A percentile compares a stretch with the other conserved stretches of the same genome.
Evolutionary conservation across 1,140 invertebrate species (phyloP).

Genomic region (Meloidogyne floridensis): DNA sequence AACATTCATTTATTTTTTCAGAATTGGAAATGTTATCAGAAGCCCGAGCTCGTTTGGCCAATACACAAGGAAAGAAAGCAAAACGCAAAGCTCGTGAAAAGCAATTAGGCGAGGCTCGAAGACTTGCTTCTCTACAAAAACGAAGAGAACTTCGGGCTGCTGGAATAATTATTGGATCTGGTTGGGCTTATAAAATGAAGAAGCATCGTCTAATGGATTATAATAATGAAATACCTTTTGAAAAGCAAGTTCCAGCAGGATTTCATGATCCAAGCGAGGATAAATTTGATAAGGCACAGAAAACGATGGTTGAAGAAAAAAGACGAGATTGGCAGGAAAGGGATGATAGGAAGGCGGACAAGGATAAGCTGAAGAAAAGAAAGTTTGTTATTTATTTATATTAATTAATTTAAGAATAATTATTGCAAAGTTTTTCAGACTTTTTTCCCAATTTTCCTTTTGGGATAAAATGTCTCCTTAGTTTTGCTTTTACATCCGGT

Average conservation of each 20-base stretch:
- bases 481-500: no score
- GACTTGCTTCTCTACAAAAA: conserved; percentile 93
- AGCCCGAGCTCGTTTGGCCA: conserved; percentile 92
- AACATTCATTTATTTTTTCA: conserved; percentile 66
- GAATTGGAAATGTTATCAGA: conserved; percentile 99
- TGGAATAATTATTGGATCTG: conserved; percentile 79
- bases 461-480: no score
- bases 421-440: no score
- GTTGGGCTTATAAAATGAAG: conserved; percentile 68
- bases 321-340: conserved; percentile 55
- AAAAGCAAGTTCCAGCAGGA: conserved; percentile 60
- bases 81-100: conserved; percentile 98
- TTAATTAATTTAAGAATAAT: conserved; percentile 7
- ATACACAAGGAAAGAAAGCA: conserved; percentile 98
- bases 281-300: conserved; percentile 50
- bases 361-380: conserved; percentile 70
- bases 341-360: conserved; percentile 80
- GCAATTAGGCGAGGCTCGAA: conserved; percentile 92
- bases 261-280: conserved; percentile 64
- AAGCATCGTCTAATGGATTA: conserved; percentile 88
- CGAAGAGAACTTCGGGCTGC: conserved; percentile 91
- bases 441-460: no score
- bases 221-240: conserved; percentile 82
- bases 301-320: conserved; percentile 49
- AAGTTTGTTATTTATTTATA: conserved; percentile 41